Evolutionary conservation across 2,113 vertebrate species (phyloP).

Genomic region (Campylomormyrus tamandua): DNA sequence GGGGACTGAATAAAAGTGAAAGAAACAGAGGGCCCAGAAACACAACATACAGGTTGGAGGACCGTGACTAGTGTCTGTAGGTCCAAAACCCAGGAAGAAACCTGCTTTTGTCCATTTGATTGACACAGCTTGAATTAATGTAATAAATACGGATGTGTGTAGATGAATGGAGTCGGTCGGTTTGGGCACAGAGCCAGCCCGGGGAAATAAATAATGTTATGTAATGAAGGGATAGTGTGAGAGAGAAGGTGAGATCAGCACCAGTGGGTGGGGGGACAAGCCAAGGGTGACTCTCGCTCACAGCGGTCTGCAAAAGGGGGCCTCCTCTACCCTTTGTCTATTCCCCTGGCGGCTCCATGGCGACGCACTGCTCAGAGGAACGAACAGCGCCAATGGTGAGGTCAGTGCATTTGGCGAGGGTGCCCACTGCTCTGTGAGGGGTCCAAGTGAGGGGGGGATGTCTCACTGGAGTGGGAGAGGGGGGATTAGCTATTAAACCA

Average conservation of each 20-base stretch:
- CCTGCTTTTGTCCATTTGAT: not conserved
- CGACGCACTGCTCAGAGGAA: not conserved
- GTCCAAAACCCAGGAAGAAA: too few relatives aligned
- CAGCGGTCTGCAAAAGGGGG: not conserved
- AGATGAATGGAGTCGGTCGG: not conserved
- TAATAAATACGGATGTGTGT: not conserved
- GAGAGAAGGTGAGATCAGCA: not conserved
- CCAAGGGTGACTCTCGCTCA: not conserved
- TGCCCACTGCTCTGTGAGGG: not conserved
- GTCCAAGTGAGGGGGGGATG: not conserved
- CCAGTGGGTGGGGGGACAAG: not conserved
- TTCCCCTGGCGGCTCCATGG: not conserved
- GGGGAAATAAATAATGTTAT: not conserved
- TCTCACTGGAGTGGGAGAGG: not conserved
- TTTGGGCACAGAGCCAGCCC: not conserved
- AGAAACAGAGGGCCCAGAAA: not conserved
- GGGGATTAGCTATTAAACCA: not conserved
- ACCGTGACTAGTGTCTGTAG: not conserved
- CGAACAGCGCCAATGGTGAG: not conserved
- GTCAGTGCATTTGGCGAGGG: conserved; percentile 3
- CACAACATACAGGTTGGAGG: not conserved
- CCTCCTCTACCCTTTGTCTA: not conserved
- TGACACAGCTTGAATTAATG: not conserved
- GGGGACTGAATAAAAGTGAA: not conserved
- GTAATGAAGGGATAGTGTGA: not conserved